Evolutionary conservation across 2,888 invertebrate genomes (phyloP), one percentile per base, ranked within the genome.

Genomic region (Meandrusa payeni): DNA sequence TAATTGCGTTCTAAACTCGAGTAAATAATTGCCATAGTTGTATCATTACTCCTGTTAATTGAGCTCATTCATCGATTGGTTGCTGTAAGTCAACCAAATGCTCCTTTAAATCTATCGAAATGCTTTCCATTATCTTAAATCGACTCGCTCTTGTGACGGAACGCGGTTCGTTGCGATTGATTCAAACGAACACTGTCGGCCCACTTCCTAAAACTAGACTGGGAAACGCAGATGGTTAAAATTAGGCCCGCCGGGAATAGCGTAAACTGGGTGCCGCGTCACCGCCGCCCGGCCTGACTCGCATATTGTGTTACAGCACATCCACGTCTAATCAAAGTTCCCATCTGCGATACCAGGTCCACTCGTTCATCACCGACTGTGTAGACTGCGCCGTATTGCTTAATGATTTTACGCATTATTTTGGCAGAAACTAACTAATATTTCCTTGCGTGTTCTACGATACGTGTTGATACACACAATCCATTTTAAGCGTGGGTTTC

Each of bases 171-270:
- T 42, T 38, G 45, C 59, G 68, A 70, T 77, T 69, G 69, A 73
- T 77, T 74, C 74, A 64, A n/a, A 57, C 65, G 75, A 75, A 77
- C 69, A 60, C 59, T 57, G 65, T 53, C 81, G 83, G 79, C 83
- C 79, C 79, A 85, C 83, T 83, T 87, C 85, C 85, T 83, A 83
- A 82, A 81, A 76, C 83, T 76, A 80, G 78, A 75, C 78, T 76
- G 77, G 66, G 82, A 82, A 80, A 85, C 86, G 82, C 81, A 83
- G 70, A 85, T 86, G 86, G 87, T 82, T 87, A 86, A 86, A 87
- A 87, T 87, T 86, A 87, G 87, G 74, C 69, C 69, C 71, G 75
- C 83, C 83, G 62, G 80, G 77, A 87, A 86, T 85, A 86, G 85
- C 76, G 76, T 79, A 76, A 83, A 83, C 79, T 72, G 71, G 66